Percentiles rank a stretch among this genome's conserved stretches.
phyloP scores from a whole-genome alignment of 1,140 invertebrate species.

The Cyphomyrmex costatus region DNA sequence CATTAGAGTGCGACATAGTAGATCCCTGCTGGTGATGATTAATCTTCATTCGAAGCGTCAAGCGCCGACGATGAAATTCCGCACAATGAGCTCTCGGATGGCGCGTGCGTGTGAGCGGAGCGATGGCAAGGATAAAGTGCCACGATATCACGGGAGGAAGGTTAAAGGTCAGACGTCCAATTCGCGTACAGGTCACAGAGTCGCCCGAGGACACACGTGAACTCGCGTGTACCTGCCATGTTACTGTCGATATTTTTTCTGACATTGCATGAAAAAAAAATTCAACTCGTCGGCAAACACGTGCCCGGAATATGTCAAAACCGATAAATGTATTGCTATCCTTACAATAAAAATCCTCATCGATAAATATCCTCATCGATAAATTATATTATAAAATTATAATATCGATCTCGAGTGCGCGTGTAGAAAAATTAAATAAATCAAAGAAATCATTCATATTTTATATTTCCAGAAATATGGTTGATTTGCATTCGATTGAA shows the following conservation, averaged over 20 bases:
- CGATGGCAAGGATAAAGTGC: conserved; percentile 52
- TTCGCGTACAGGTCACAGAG: conserved; percentile 65
- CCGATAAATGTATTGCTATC: conserved; percentile 16
- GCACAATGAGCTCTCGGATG: conserved; percentile 53
- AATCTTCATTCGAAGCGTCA: conserved; percentile 57
- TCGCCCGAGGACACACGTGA: conserved; percentile 32
- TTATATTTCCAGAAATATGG: not conserved
- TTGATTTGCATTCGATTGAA: not conserved
- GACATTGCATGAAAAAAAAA: conserved; percentile 11
- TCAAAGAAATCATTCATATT: not conserved
- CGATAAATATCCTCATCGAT: not conserved
- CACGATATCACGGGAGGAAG: conserved; percentile 48
- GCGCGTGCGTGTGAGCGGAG: conserved; percentile 29
- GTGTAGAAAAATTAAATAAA: conserved; percentile 24
- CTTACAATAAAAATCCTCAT: conserved; percentile 18
- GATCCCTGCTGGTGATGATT: conserved; percentile 54
- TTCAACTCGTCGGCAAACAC: conserved; percentile 13
- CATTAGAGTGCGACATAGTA: not conserved
- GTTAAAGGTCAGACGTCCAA: conserved; percentile 73
- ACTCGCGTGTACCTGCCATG: conserved; percentile 10
- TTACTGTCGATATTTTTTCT: conserved; percentile 50
- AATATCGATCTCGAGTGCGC: too few relatives aligned
- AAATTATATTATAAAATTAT: too few relatives aligned
- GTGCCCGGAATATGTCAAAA: conserved; percentile 14
- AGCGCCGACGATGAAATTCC: conserved; percentile 3